Evolutionary conservation across 2,113 vertebrate species (phyloP), one percentile per base, ranked within the genome.

Genomic region (Cottus gobio): DNA sequence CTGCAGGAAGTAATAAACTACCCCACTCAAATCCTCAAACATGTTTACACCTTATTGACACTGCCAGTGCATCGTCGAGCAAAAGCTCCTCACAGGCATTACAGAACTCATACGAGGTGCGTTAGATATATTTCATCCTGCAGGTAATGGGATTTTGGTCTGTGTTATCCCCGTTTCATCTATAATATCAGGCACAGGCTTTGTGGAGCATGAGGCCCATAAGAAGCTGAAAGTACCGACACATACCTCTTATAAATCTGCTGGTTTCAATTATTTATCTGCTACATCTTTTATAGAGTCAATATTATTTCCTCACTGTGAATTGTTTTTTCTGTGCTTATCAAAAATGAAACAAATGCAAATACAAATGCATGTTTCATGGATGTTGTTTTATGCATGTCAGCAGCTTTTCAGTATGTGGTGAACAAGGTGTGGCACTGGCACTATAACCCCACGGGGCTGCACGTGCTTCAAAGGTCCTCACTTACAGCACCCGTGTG

Each of bases 251-350:
- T 10, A 30, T 7, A n/a, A 64, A 42, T 3, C 37, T 7, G n/a
- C 56, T 56, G 60, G 4, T 71, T 54, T 72, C 7, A 71, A 42
- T 76, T 71, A 76, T 76, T 61, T 36, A 80, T 30, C 2, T 18
- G 15, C 42, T 50, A 1, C 0, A 64, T 60, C 13, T 56, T 71
- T 75, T 60, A 71, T 18, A 3, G 1, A 10, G 39, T 24, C 30
- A 63, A 36, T 58, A 63, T 30, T 28, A 31, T 60, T 62, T 66
- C 22, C 24, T 75, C 31, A 31, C 24, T 31, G 12, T 18, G 20
- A 52, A 61, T 54, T 1, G 0, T 16, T 77, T 12, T 12, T 36
- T 24, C 18, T n/a, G 22, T 46, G 36, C 18, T 37, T 13, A 60
- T 36, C 2, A 79, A 71, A 60, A 58, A 84, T 54, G 9, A 11